Base-by-base conservation (phyloP, 1,140 invertebrate genomes). In the Lepidurus arcticus region DNA sequence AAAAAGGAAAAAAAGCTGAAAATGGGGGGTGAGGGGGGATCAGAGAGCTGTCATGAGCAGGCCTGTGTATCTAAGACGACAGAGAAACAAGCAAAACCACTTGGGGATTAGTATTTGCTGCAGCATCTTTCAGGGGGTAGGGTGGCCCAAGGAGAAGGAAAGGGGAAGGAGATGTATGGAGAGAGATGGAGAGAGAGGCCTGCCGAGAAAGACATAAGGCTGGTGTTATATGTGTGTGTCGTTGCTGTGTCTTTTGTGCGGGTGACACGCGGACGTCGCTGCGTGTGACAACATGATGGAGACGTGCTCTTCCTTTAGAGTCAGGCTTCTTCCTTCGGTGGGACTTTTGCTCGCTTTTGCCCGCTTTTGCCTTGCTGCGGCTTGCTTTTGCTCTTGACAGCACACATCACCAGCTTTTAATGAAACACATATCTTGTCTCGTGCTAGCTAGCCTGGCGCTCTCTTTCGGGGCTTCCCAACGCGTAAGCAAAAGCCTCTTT, bases 371-470 rank as follows among this genome's bases (percentile, higher is more conserved):
- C 34, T 26, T 26, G 26, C 1, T 26, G 26, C 1, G 26, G 26
- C 34, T 34, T 34, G 34, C 34, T 34, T 34, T 34, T 34, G 53
- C 53, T 65, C 53, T 21, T 65, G 53, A 65, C 53, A 65, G 53
- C 53, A 21, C n/a, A 13, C 53, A 65, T 65, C 53, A 65, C 53
- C 53, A 65, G 53, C 53, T 65, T 65, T 65, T 65, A 65, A 65
- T 65, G 53, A 65, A 65, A 65, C 53, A 65, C 53, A 65, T 65
- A 65, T 65, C 53, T 65, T 65, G 53, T 65, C 53, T 65, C 53
- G 53, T 21, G 13, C 34, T 2, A 34, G 34, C 34, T 34, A 34
- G 34, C 34, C 34, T 34, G 34, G 34, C 34, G 34, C 34, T 34
- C 34, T 34, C 34, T 34, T 34, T 34, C 34, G 34, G 34, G 34